Base-by-base conservation (phyloP, 2,888 invertebrate species). In the Osmoderma eremita region DNA sequence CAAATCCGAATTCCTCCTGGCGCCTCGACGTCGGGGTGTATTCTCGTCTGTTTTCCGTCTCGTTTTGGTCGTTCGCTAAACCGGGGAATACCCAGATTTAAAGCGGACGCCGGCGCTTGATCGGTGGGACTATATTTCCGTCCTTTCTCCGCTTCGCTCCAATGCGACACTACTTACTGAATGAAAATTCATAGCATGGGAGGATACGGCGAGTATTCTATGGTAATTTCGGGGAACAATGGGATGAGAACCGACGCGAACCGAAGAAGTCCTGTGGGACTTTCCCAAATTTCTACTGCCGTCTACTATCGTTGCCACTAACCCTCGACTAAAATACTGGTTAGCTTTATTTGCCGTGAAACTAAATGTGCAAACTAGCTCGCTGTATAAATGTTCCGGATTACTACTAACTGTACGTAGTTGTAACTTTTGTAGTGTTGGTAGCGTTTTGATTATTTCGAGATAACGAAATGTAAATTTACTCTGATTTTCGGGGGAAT, bases 21-120 rank as follows among this genome's bases (percentile, higher is more conserved):
- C 72, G 69, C 53, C 69, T 67, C 39, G 63, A 61, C 54, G 72
- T 69, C 70, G 71, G 15, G 71, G 15, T 45, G 30, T 58, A 42
- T 30, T 30, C 42, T n/a, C 24, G 12, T 45, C 42, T 41, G 13
- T 36, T 30, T 6, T 38, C 36, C 36, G 12, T 10, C 53, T n/a
- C n/a, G n/a, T n/a, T n/a, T n/a, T n/a, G n/a, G 38, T 53, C 53
- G n/a, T n/a, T 36, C 17, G 53, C 17, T 53, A 36, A 13, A 15
- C 24, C 1, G 41, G 20, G 13, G 41, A 20, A 41, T 8, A 18
- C 13, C 39, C 54, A 20, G 41, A 56, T 13, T 41, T 48, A 48
- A 10, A 30, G 30, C 30, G 30, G 30, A 30, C 10, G 3, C 30
- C 10, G 30, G 5, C 30, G 30, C 30, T 30, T 10, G n/a, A n/a